These are phyloP conservation scores for Aphrophora alni DNA, from an alignment of 2,888 invertebrate genomes.

Conservation along the genomic window DNA sequence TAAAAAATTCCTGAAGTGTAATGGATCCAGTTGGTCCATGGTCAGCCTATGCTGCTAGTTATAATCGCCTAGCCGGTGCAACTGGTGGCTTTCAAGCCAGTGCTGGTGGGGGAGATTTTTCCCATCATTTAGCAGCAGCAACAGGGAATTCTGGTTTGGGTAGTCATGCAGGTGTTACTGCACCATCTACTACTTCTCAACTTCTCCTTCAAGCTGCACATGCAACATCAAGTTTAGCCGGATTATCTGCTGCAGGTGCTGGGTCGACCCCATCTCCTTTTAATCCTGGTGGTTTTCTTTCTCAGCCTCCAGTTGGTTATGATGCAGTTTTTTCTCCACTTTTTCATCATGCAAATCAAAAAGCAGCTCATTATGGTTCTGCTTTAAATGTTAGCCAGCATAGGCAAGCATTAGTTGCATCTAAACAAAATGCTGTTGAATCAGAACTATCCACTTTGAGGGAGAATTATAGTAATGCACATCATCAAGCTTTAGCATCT, in stretches of 20 bases:
- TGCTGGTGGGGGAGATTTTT: conserved; percentile 67
- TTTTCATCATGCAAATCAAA: conserved; percentile 79
- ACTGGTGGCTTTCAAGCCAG: conserved; percentile 59
- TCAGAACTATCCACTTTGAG: conserved; percentile 61
- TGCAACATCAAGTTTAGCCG: conserved; percentile 14
- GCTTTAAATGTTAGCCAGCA: conserved; percentile 54
- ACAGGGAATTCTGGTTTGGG: conserved; percentile 23
- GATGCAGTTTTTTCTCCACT: conserved; percentile 83
- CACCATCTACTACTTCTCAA: conserved; percentile 70
- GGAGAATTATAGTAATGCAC: conserved; percentile 63
- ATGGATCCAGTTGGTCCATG: conserved; percentile 93
- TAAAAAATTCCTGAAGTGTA: neutral
- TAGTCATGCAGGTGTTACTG: conserved; percentile 57
- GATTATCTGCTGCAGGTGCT: conserved; percentile 54
- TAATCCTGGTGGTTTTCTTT: conserved; percentile 60
- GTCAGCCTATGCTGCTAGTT: conserved; percentile 77
- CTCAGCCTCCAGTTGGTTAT: conserved; percentile 58
- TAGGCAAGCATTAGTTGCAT: conserved; percentile 50
- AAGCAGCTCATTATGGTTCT: conserved; percentile 57
- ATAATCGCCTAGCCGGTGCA: conserved; percentile 79
- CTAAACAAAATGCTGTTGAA: conserved; percentile 61
- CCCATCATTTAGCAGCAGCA: conserved; percentile 68
- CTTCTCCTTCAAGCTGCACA: conserved; percentile 61
- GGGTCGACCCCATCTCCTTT: conserved; percentile 67
- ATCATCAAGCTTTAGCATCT: conserved; percentile 64